phyloP scores from a whole-genome alignment of 2,888 invertebrate genomes.

The Steinernema hermaphroditum region DNA sequence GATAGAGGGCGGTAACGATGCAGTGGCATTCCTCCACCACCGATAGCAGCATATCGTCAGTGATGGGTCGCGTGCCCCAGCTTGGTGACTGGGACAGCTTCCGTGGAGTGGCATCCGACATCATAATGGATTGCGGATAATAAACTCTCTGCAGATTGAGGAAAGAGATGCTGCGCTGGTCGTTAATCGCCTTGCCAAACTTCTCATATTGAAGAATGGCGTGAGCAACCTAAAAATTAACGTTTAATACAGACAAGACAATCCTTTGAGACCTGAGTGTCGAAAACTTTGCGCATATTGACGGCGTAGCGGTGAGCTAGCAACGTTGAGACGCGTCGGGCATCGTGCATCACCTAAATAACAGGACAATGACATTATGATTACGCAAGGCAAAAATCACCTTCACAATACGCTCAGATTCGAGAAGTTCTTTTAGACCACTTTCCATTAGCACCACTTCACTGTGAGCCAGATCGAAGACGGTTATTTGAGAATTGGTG shows the following conservation, averaged over 20 bases:
- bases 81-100: constrained; percentile 68
- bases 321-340: constrained; percentile 53
- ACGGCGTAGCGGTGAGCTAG: constrained; percentile 62
- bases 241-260: not conserved
- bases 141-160: constrained; percentile 75
- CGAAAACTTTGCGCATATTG: constrained; percentile 61
- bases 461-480: constrained; percentile 63
- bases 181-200: constrained; percentile 85
- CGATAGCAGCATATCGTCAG: constrained; percentile 59
- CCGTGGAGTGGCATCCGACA: constrained; percentile 86
- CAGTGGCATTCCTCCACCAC: constrained; percentile 63
- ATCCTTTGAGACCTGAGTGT: constrained; percentile 59
- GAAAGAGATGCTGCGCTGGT: constrained; percentile 87
- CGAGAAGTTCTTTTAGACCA: constrained; percentile 61
- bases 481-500: constrained; percentile 74
- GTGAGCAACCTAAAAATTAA: constrained; percentile 76
- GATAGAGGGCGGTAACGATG: constrained; percentile 59
- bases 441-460: constrained; percentile 62
- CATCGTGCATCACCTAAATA: constrained; percentile 60
- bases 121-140: constrained; percentile 76
- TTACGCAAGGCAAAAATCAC: constrained; percentile 35
- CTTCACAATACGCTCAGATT: constrained; percentile 58
- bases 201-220: constrained; percentile 87
- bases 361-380: not conserved
- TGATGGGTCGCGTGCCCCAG: constrained; percentile 63